phyloP scores from a whole-genome alignment of 2,888 invertebrate genomes.

The Stratiomys singularior region DNA sequence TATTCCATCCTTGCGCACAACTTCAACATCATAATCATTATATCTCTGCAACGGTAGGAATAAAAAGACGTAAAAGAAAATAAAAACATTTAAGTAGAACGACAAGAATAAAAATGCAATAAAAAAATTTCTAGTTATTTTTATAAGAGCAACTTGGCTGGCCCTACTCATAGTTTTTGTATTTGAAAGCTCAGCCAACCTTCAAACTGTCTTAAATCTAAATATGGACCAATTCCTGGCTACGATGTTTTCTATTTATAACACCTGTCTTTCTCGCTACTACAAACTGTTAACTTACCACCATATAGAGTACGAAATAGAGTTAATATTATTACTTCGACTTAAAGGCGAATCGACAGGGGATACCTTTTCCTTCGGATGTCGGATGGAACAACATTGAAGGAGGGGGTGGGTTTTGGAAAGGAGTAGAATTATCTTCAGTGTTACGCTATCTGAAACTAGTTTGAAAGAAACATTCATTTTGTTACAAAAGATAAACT shows the following conservation, averaged over 20 bases:
- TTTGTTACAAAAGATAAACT: too few relatives aligned
- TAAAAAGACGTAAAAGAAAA: not conserved
- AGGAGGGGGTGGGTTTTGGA: too few relatives aligned
- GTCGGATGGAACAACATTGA: too few relatives aligned
- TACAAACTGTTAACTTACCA: not conserved
- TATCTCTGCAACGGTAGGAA: constrained; percentile 74
- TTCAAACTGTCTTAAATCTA: not conserved
- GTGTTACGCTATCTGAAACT: too few relatives aligned
- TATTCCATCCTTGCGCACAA: constrained; percentile 85
- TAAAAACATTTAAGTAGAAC: not conserved
- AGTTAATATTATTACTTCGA: not conserved
- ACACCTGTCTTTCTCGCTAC: not conserved
- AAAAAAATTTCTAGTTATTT: constrained; percentile 24
- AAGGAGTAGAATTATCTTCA: too few relatives aligned
- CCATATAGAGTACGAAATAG: constrained; percentile 4
- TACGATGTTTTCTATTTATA: not conserved
- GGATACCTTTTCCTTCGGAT: not conserved
- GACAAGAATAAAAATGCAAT: constrained; percentile 44
- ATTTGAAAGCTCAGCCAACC: not conserved
- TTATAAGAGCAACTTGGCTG: not conserved
- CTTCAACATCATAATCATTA: constrained; percentile 79
- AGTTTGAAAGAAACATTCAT: too few relatives aligned
- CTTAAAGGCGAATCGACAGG: not conserved
- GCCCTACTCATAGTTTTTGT: not conserved
- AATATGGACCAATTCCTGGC: not conserved